A percentile compares a stretch with the other conserved stretches of the same genome.
Conservation (phyloP, 2,888 invertebrate species). For the Branchellion lobata region DNA sequence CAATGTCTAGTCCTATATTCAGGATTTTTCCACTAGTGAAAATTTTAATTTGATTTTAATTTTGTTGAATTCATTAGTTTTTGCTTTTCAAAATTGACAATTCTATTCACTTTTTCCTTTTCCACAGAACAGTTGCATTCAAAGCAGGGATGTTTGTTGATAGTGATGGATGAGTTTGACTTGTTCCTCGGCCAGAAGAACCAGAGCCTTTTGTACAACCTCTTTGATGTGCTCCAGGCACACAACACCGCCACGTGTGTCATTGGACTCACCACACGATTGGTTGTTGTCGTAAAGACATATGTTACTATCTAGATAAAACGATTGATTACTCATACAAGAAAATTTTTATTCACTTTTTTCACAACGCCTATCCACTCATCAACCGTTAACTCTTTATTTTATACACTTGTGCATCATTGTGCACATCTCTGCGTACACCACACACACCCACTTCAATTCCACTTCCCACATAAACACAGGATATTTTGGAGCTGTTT, state of each 20-base stretch:
- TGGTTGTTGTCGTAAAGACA: too few relatives aligned
- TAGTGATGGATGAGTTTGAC: constrained; percentile 17
- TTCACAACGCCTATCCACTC: too few relatives aligned
- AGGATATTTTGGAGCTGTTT: constrained; percentile 10
- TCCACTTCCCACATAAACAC: background rate
- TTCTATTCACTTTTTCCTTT: too few relatives aligned
- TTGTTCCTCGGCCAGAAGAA: constrained; percentile 11
- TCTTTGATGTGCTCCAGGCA: constrained; percentile 5
- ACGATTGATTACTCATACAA: too few relatives aligned
- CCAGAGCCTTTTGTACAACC: constrained; percentile 6
- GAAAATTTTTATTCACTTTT: too few relatives aligned
- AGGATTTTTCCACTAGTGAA: too few relatives aligned
- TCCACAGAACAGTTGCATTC: background rate
- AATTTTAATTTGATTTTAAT: too few relatives aligned
- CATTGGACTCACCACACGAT: constrained; percentile 2
- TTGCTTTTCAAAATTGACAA: too few relatives aligned
- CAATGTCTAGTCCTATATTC: too few relatives aligned
- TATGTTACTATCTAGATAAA: too few relatives aligned
- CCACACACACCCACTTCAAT: background rate
- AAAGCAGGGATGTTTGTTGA: background rate
- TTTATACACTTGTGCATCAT: background rate
- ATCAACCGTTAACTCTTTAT: too few relatives aligned
- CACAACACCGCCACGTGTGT: constrained; percentile 1
- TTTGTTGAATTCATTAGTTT: too few relatives aligned
- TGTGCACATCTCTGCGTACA: background rate